phyloP scores from a whole-genome alignment of 2,113 vertebrate species.

The Chrysemys picta region DNA sequence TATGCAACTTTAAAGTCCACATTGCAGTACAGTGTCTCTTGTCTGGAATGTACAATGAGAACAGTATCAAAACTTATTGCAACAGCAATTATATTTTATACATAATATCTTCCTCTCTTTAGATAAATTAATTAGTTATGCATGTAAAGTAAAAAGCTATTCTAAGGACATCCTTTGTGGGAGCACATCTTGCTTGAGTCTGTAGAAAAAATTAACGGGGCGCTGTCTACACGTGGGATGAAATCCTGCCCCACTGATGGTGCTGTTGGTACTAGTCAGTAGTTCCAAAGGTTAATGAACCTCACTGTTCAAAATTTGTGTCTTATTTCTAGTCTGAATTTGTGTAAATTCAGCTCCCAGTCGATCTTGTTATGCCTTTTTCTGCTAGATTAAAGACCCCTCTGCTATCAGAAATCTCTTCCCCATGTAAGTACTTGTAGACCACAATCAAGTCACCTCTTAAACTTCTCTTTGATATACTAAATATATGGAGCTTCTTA shows the following conservation, averaged over 20 bases:
- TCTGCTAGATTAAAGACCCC: background rate
- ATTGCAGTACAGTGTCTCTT: background rate
- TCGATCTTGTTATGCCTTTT: background rate
- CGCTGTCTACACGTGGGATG: background rate
- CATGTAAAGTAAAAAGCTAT: background rate
- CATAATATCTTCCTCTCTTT: background rate
- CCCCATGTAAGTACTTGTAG: background rate
- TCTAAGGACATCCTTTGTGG: background rate
- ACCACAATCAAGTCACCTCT: background rate
- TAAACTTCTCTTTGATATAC: background rate
- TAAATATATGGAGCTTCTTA: background rate
- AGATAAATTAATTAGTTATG: background rate
- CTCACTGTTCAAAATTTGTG: background rate
- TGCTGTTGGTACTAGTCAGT: background rate
- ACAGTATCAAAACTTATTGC: background rate
- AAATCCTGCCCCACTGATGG: background rate
- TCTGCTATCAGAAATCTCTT: background rate
- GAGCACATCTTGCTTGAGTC: background rate
- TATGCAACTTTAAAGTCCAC: fast-evolving
- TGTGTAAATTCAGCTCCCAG: background rate
- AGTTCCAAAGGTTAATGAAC: background rate
- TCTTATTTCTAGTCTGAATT: background rate
- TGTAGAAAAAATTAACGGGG: background rate
- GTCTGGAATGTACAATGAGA: background rate
- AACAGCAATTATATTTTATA: background rate